These are phyloP conservation scores for Lepus oiostolus DNA, from an alignment of 2,797 vertebrate species.

Conservation along the genomic window DNA sequence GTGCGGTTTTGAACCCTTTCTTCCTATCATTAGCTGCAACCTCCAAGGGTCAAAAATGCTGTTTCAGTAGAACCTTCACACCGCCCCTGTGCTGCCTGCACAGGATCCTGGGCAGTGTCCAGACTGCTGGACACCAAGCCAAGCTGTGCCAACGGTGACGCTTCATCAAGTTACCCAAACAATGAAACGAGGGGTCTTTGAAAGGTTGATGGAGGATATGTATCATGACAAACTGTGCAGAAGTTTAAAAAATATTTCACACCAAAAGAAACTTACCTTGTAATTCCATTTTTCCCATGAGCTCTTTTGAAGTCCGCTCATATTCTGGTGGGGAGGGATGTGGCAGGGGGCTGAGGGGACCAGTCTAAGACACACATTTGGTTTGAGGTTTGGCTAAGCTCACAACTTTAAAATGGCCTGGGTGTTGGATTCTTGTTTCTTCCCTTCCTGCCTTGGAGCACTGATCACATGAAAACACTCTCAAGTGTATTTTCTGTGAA, in stretches of 20 bases:
- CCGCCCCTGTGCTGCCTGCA: background rate
- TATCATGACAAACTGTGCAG: too few relatives aligned
- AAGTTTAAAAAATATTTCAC: too few relatives aligned
- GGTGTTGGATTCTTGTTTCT: background rate
- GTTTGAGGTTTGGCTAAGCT: slow-evolving; percentile 12
- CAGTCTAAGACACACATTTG: background rate
- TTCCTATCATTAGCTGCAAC: background rate
- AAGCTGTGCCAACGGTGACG: background rate
- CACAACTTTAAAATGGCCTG: background rate
- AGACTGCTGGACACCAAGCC: background rate
- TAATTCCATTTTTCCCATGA: too few relatives aligned
- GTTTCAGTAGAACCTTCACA: slow-evolving; percentile 22
- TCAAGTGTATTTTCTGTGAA: slow-evolving; percentile 68
- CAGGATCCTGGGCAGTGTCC: background rate
- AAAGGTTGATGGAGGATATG: too few relatives aligned
- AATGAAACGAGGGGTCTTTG: background rate
- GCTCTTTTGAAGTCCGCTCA: too few relatives aligned
- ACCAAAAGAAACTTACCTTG: too few relatives aligned
- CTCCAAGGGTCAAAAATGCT: background rate
- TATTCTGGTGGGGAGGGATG: background rate
- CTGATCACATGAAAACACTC: slow-evolving; percentile 55
- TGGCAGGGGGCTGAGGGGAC: background rate
- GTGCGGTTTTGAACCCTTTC: slow-evolving; percentile 29
- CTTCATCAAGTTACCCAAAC: background rate
- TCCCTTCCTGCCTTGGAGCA: background rate